Conservation (phyloP, 2,113 vertebrate species). For the Setophaga petechia region DNA sequence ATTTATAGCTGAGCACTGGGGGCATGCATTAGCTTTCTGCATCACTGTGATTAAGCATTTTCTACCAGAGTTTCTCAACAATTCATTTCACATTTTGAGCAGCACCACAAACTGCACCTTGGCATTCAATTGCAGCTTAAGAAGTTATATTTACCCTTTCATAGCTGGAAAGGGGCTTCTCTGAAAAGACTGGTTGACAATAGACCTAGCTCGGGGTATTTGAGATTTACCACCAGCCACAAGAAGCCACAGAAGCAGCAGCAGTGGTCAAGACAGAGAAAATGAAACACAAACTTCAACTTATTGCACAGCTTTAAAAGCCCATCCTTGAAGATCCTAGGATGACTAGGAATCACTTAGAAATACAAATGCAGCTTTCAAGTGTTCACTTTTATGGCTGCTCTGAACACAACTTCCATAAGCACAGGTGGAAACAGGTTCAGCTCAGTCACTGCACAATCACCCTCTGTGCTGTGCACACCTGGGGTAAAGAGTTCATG, state of each 20-base stretch:
- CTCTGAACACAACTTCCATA: background rate
- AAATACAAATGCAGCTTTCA: background rate
- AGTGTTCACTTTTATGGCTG: background rate
- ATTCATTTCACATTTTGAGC: background rate
- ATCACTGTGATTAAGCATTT: constrained; percentile 13
- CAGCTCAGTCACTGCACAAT: accelerated
- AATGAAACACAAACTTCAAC: background rate
- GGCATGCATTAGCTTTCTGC: background rate
- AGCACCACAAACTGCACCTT: background rate
- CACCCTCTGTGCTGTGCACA: no score
- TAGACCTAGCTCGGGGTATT: background rate
- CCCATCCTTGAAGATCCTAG: background rate
- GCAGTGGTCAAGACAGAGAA: background rate
- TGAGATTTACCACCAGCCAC: background rate
- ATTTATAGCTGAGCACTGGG: constrained; percentile 23
- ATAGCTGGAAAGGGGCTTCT: background rate
- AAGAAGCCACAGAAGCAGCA: background rate
- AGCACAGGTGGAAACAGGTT: accelerated
- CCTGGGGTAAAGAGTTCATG: accelerated
- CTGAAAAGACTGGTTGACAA: background rate
- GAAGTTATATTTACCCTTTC: background rate
- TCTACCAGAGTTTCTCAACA: background rate
- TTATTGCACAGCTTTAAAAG: background rate
- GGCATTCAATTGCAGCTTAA: background rate
- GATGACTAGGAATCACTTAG: background rate